Evolutionary conservation across 2,888 invertebrate genomes (phyloP), one percentile per base, ranked within the genome.

Genomic region (Plebejus anna): DNA sequence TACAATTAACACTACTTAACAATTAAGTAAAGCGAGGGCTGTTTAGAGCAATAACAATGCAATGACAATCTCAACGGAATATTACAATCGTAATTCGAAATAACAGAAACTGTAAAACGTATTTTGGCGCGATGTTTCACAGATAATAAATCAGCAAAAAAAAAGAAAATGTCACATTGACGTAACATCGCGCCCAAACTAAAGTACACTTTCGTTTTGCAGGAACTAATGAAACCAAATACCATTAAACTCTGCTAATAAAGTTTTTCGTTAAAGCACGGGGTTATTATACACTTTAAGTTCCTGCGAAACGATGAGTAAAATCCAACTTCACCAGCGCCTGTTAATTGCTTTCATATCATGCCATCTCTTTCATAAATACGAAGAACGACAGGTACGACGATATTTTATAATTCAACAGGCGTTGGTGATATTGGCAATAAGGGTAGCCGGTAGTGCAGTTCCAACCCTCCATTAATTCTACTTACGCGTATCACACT

Each of bases 401-500:
- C 11, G 55, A 16, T 55, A 16, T 55, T 55, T 55, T 55, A 55
- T 1, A 55, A 55, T 55, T 55, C 16, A 55, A 16, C 55, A 4
- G 55, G 16, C 55, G 55, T 55, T 55, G 55, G 55, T 55, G 55
- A 55, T 4, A 55, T 16, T 11, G 55, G 55, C 55, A 28, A n/a
- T 71, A 71, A 42, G 38, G 71, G 47, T 51, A 73, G 55, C 42
- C 22, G 55, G 55, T 42, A 32, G 71, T 76, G 57, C 71, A 42
- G 76, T 38, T 76, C 38, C 76, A 76, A 76, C 79, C 91, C 91
- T 85, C 87, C 82, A 84, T 86, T 84, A 82, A 87, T 87, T 88
- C 90, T 92, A 92, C 91, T 93, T 92, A 92, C 88, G 90, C 91
- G 89, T 92, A 94, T 94, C 93, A 94, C 94, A 94, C 93, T 94